phyloP scores from a whole-genome alignment of 2,797 vertebrate species.

The Staurois parvus region DNA sequence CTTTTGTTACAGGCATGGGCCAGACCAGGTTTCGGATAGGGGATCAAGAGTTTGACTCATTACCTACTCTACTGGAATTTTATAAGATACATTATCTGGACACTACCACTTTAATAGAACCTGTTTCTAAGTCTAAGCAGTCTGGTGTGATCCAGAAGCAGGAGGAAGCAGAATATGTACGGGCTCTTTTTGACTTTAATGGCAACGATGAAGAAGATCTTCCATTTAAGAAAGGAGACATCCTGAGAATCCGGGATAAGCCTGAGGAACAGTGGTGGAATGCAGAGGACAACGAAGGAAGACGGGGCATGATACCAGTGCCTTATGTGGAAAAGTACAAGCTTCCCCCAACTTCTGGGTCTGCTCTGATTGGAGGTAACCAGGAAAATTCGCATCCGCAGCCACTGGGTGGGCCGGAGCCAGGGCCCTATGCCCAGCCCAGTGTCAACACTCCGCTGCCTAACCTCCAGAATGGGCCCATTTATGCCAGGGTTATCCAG shows the following conservation, averaged over 20 bases:
- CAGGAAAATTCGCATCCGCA: conserved; percentile 88
- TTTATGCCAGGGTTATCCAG: conserved; percentile 97
- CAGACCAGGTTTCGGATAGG: conserved; percentile 92
- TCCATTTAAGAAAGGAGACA: conserved; percentile 95
- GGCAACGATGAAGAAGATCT: conserved; percentile 98
- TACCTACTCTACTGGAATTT: conserved; percentile 96
- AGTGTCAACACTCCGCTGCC: conserved; percentile 92
- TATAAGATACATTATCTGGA: conserved; percentile 99
- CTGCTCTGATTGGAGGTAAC: conserved; percentile 85
- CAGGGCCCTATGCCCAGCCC: conserved; percentile 97
- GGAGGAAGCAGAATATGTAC: conserved; percentile 90
- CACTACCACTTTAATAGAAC: conserved; percentile 98
- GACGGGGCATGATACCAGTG: conserved; percentile 96
- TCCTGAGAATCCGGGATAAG: conserved; percentile 94
- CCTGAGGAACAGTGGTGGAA: conserved; percentile 99
- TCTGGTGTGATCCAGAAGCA: conserved; percentile 84
- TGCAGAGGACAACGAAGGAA: conserved; percentile 92
- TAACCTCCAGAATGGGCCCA: conserved; percentile 98
- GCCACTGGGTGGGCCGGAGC: conserved; percentile 88
- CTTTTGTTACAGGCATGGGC: conserved; percentile 78
- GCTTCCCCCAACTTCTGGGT: conserved; percentile 84
- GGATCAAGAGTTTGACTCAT: conserved; percentile 97
- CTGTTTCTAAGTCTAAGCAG: conserved; percentile 91
- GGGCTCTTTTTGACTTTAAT: conserved; percentile 97
- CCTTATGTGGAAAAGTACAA: conserved; percentile 98